Percentiles rank a stretch among this genome's conserved stretches.
Conservation (phyloP, 2,888 invertebrate genomes). For the Aproaerema taeniolella region DNA sequence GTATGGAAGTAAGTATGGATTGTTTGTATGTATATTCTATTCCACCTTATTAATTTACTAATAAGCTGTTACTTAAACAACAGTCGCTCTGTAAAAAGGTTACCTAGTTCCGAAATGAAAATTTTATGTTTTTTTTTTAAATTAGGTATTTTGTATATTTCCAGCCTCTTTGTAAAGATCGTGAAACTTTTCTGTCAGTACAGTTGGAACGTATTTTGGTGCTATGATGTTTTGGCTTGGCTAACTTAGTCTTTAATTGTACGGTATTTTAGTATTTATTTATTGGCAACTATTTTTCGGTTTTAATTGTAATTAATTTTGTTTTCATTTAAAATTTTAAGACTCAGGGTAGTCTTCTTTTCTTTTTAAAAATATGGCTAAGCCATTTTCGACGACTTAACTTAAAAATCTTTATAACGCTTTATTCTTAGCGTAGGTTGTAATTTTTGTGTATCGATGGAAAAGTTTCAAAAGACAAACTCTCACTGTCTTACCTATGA, state of each 20-base stretch:
- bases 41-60: no score
- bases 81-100: no score
- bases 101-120: no score
- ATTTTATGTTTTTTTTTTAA: no score
- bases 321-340: slow-evolving; percentile 32
- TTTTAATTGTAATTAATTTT: slow-evolving; percentile 35
- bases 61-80: no score
- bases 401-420: slow-evolving; percentile 56
- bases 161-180: no score
- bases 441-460: slow-evolving; percentile 51
- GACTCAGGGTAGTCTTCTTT: no score
- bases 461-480: slow-evolving; percentile 59
- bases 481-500: slow-evolving; percentile 56
- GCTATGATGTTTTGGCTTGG: slow-evolving; percentile 72
- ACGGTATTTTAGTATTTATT: slow-evolving; percentile 55
- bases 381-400: slow-evolving; percentile 42
- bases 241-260: slow-evolving; percentile 69
- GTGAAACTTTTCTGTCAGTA: slow-evolving; percentile 73
- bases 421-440: slow-evolving; percentile 60
- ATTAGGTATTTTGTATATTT: no score
- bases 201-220: slow-evolving; percentile 65
- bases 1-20: no score
- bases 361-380: slow-evolving; percentile 38
- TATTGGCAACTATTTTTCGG: slow-evolving; percentile 59
- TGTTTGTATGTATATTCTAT: no score